Conservation (phyloP, 2,888 invertebrate species). For the Troides oblongomaculatus region DNA sequence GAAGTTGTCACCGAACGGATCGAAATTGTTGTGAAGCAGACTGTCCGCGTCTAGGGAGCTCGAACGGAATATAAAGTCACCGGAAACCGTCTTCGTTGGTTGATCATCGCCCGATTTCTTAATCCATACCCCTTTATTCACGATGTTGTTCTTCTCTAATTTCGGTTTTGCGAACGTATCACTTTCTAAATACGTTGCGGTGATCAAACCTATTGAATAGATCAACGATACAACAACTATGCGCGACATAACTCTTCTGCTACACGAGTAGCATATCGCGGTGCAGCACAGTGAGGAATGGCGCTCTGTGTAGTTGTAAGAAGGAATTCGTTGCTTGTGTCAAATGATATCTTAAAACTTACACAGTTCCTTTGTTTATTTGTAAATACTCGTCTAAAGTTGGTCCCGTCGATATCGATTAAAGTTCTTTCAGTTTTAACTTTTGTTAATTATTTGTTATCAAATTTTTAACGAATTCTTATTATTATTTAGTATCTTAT, state of each 20-base stretch:
- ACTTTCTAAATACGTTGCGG: conserved; percentile 39
- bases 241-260: conserved; percentile 49
- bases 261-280: conserved; percentile 22
- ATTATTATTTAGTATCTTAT: too few relatives aligned
- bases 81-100: conserved; percentile 37
- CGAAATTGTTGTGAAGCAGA: conserved; percentile 49
- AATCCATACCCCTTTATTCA: conserved; percentile 64
- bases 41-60: conserved; percentile 57
- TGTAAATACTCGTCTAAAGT: conserved; percentile 19
- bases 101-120: conserved; percentile 37
- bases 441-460: too few relatives aligned
- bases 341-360: conserved; percentile 38
- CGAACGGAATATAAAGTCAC: conserved; percentile 55
- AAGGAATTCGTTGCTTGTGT: conserved; percentile 45
- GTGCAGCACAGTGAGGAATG: conserved; percentile 39
- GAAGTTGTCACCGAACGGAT: conserved; percentile 44
- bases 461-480: too few relatives aligned
- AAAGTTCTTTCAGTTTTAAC: too few relatives aligned
- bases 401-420: conserved; percentile 12
- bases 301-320: conserved; percentile 8
- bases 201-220: conserved; percentile 34
- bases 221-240: conserved; percentile 43
- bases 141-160: conserved; percentile 56
- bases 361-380: conserved; percentile 30
- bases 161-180: conserved; percentile 45